Base-by-base conservation (phyloP, 2,888 invertebrate genomes). In the Cephus runcator region DNA sequence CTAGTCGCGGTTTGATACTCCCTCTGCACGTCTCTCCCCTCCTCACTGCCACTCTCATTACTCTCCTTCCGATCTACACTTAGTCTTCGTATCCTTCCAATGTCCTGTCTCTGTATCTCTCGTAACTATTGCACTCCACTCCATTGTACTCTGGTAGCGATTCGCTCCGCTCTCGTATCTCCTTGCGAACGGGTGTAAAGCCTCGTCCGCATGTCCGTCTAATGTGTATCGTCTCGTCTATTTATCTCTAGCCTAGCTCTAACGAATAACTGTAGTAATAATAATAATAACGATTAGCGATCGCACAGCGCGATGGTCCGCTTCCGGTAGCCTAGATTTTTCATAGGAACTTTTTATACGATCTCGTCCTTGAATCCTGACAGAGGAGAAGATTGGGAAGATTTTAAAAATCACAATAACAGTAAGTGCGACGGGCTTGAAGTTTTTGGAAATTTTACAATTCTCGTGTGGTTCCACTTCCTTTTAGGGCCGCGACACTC, bases 181-280 rank as follows among this genome's bases (percentile, higher is more conserved):
- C 23, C 56, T 23, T 56, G 56, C 56, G 56, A 56, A 23, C 9
- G 56, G 9, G 56, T 6, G 15, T 56, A 56, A 56, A 56, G 56
- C 56, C 33, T 34, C 12, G 71, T 71, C 9, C 86, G 86, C 83
- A 82, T 86, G 86, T 88, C 88, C 88, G 88, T 88, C 87, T 88
- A 84, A 85, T 85, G 86, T 88, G 86, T 89, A 87, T 88, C 85
- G 87, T 87, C 87, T 88, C 84, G 87, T 88, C 87, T 88, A 88
- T 88, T 88, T 88, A 87, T 88, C 87, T 87, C 87, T 87, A 86
- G 84, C 80, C 79, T 88, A 87, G 86, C 83, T 80, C 79, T 87
- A 86, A 78, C 79, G 81, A 81, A 80, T 85, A 83, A 83, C 79
- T 84, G 84, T 83, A 77, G 81, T 40, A 40, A 23, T 40, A 40